A percentile compares a stretch with the other conserved stretches of the same genome.
phyloP scores from a whole-genome alignment of 2,797 vertebrate species.

The Microctenopoma lineatum region DNA sequence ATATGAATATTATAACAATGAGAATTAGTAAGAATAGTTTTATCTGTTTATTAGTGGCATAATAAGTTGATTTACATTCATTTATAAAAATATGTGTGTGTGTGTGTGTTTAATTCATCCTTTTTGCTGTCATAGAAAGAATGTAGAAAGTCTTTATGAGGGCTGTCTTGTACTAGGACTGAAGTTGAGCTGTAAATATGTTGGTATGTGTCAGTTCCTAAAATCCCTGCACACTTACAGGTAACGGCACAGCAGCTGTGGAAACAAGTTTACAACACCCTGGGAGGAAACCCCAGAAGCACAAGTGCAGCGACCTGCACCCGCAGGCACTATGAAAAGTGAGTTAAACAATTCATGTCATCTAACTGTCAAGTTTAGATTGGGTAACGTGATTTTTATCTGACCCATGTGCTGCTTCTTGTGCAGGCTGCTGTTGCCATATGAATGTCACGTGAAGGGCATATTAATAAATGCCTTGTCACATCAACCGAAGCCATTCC shows the following conservation, averaged over 20 bases:
- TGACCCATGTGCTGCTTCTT: not conserved
- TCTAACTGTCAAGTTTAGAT: not conserved
- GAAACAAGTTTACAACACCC: constrained; percentile 85
- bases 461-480: constrained; percentile 38
- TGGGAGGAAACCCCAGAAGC: constrained; percentile 85
- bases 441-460: constrained; percentile 78
- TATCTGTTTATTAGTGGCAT: no score
- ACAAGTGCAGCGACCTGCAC: constrained; percentile 87
- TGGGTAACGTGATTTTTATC: not conserved
- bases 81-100: no score
- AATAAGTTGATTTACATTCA: no score
- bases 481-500: constrained; percentile 40
- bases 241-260: constrained; percentile 84
- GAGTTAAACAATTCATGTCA: not conserved
- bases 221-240: constrained; percentile 44
- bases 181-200: not conserved
- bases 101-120: no score
- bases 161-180: not conserved
- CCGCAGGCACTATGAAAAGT: constrained; percentile 87
- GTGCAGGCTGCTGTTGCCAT: constrained; percentile 80
- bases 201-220: not conserved
- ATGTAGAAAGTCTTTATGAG: no score
- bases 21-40: no score
- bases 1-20: not conserved
- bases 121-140: no score